Evolutionary conservation across 2,888 invertebrate species (phyloP).

Genomic region (Parelbella ahira): DNA sequence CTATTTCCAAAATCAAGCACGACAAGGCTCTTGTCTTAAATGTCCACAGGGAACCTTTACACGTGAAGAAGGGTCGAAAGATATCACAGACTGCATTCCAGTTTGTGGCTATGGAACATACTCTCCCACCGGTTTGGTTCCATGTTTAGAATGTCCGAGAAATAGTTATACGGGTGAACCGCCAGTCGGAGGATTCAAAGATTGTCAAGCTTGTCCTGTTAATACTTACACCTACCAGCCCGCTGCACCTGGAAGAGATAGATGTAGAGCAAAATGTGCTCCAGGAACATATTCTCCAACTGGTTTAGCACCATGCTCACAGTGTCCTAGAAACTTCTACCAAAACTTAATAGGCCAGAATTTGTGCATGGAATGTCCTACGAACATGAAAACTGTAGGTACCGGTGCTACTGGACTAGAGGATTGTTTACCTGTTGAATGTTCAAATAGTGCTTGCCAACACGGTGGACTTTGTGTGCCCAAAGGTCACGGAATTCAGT

Average conservation of each 20-base stretch:
- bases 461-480: slow-evolving; percentile 95
- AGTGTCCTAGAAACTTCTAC: slow-evolving; percentile 95
- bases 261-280: slow-evolving; percentile 92
- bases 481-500: slow-evolving; percentile 93
- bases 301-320: slow-evolving; percentile 95
- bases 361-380: slow-evolving; percentile 93
- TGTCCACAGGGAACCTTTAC: slow-evolving; percentile 97
- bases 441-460: slow-evolving; percentile 92
- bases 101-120: slow-evolving; percentile 95
- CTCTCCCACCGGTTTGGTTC: slow-evolving; percentile 95
- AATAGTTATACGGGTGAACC: slow-evolving; percentile 96
- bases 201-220: slow-evolving; percentile 95
- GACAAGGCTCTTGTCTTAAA: slow-evolving; percentile 93
- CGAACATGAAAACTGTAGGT: slow-evolving; percentile 92
- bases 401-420: slow-evolving; percentile 90
- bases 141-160: slow-evolving; percentile 94
- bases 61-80: slow-evolving; percentile 93
- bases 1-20: slow-evolving; percentile 94
- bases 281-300: slow-evolving; percentile 96
- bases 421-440: slow-evolving; percentile 93
- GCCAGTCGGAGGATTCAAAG: slow-evolving; percentile 94
- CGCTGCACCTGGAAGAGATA: slow-evolving; percentile 90
- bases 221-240: slow-evolving; percentile 95
- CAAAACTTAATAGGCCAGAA: slow-evolving; percentile 92
- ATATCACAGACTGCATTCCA: slow-evolving; percentile 91